Evolutionary conservation across 1,140 invertebrate genomes (phyloP).

Genomic region (Chymomyza costata): DNA sequence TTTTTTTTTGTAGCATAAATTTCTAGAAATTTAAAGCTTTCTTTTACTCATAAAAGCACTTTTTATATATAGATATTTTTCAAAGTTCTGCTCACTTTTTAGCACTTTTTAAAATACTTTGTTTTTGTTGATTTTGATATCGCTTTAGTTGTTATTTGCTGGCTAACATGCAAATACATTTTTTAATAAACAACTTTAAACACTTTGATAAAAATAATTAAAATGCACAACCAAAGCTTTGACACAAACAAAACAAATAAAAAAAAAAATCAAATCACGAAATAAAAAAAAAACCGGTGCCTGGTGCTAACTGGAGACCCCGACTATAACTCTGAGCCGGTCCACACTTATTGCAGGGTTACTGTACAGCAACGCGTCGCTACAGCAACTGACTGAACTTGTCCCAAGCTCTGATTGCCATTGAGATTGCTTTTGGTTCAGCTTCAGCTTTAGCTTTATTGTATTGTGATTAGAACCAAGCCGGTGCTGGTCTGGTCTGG

Average conservation of each 20-base stretch:
- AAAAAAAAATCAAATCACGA: conserved; percentile 1
- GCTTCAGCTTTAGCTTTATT: conserved; percentile 8
- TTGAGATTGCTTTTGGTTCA: no score
- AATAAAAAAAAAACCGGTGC: conserved; percentile 29
- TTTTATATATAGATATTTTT: no score
- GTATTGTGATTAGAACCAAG: neutral
- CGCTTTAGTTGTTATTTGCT: no score
- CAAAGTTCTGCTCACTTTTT: no score
- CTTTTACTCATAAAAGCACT: no score
- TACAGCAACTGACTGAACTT: conserved; percentile 42
- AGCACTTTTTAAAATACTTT: no score
- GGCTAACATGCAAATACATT: no score
- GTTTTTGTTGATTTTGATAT: no score
- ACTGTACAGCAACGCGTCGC: conserved; percentile 37
- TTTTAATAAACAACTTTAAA: no score
- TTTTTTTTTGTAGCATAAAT: no score
- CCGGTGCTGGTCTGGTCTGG: neutral
- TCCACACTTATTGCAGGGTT: neutral
- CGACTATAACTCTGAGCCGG: no score
- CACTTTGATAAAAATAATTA: conserved; percentile 4
- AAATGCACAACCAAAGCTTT: neutral
- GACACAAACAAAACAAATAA: conserved; percentile 6
- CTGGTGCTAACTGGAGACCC: conserved; percentile 19
- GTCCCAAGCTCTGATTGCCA: conserved; percentile 7
- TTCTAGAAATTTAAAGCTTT: no score